A percentile compares a stretch with the other conserved stretches of the same genome.
Evolutionary conservation across 2,888 invertebrate species (phyloP).

Genomic region (Epiblema foenella): DNA sequence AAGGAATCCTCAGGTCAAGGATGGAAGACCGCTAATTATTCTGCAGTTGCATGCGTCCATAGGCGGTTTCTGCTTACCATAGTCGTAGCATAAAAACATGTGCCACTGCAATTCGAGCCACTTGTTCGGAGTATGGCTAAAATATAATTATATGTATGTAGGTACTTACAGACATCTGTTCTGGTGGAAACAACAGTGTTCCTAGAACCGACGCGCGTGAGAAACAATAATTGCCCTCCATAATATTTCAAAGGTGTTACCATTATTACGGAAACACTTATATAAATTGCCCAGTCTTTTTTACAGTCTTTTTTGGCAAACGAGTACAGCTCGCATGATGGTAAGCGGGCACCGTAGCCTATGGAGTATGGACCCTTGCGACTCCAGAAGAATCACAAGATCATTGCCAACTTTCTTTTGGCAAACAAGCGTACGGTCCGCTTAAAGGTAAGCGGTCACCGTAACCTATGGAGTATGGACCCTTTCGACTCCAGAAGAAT

Average conservation of each 20-base stretch:
- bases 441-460: too few species aligned
- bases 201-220: slow-evolving; percentile 27
- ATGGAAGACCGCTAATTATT: too few species aligned
- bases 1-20: too few species aligned
- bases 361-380: too few species aligned
- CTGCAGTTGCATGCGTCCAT: too few species aligned
- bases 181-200: slow-evolving; percentile 23
- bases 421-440: too few species aligned
- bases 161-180: slow-evolving; percentile 2
- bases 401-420: too few species aligned
- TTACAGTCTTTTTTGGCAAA: neutral
- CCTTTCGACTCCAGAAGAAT: too few species aligned
- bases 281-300: neutral
- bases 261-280: neutral
- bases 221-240: slow-evolving; percentile 22
- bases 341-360: too few species aligned
- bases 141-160: slow-evolving; percentile 1
- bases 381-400: too few species aligned
- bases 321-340: neutral
- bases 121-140: neutral
- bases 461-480: too few species aligned
- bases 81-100: neutral
- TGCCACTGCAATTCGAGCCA: neutral
- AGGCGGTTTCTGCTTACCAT: too few species aligned
- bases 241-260: slow-evolving; percentile 11